Evolutionary conservation across 2,797 vertebrate genomes (phyloP).

Genomic region (Erpetoichthys calabaricus): DNA sequence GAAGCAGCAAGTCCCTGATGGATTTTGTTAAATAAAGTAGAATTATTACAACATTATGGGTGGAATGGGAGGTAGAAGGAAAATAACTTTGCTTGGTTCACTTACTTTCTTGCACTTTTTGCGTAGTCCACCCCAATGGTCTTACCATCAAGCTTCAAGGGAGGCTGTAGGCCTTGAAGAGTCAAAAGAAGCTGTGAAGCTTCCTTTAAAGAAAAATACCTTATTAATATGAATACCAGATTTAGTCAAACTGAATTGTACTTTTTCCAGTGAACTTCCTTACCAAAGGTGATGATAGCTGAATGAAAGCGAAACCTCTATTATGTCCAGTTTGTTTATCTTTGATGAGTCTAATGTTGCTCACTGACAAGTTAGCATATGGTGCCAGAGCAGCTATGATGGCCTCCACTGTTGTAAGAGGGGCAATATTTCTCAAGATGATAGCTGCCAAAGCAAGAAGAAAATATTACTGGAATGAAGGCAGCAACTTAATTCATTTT

Average conservation of each 20-base stretch:
- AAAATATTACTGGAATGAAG: neutral
- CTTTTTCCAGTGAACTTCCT: constrained; percentile 12
- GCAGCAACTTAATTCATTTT: too few relatives aligned
- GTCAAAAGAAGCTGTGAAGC: constrained; percentile 93
- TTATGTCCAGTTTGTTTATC: constrained; percentile 97
- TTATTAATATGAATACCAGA: too few relatives aligned
- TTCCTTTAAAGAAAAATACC: constrained; percentile 50
- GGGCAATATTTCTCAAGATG: constrained; percentile 91
- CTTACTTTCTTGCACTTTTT: constrained; percentile 96
- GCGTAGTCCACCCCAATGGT: constrained; percentile 96
- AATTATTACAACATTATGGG: too few relatives aligned
- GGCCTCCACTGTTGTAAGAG: constrained; percentile 82
- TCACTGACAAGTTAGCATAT: constrained; percentile 82
- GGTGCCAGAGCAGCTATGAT: constrained; percentile 85
- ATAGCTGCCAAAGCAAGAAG: constrained; percentile 56
- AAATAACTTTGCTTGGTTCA: constrained; percentile 13
- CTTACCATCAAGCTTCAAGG: constrained; percentile 92
- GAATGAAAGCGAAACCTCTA: constrained; percentile 92
- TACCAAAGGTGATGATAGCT: constrained; percentile 93
- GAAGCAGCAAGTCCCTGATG: constrained; percentile 78
- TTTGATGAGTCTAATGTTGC: constrained; percentile 96
- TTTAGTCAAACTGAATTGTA: too few relatives aligned
- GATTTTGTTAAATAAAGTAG: neutral
- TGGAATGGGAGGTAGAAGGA: too few relatives aligned
- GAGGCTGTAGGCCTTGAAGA: constrained; percentile 85